Conservation (phyloP, 2,888 invertebrate species). For the Melanargia galathea region DNA sequence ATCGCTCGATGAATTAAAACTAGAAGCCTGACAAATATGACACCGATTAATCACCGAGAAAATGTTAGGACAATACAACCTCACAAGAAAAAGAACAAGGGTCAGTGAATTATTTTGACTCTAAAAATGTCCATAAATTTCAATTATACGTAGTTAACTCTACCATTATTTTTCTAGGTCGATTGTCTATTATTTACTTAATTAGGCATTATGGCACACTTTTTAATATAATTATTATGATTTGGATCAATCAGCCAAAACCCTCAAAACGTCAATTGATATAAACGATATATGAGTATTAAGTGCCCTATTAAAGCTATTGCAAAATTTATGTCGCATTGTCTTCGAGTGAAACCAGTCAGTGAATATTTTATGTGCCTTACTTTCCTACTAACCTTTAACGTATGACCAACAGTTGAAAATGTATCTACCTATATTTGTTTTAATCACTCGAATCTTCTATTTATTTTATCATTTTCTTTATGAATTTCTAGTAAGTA, state of each 20-base stretch:
- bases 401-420: constrained; percentile 12
- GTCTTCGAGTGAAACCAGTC: constrained; percentile 27
- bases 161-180: background rate
- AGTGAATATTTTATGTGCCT: constrained; percentile 37
- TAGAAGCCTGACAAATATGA: background rate
- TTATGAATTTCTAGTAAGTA: no score
- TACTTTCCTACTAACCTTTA: constrained; percentile 36
- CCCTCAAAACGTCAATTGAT: constrained; percentile 13
- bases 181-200: background rate
- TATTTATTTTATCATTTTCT: background rate
- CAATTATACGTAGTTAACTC: background rate
- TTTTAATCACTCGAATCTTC: no score
- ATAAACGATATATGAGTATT: constrained; percentile 17
- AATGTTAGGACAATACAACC: background rate
- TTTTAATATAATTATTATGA: background rate
- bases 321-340: constrained; percentile 31
- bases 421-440: background rate
- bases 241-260: constrained; percentile 5
- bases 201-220: background rate
- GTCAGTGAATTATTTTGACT: background rate
- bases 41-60: background rate
- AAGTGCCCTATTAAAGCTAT: constrained; percentile 18
- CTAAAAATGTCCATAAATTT: background rate
- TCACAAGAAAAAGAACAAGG: background rate
- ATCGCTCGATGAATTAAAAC: background rate